phyloP scores from a whole-genome alignment of 2,113 vertebrate genomes.

The Xenus cinereus region DNA sequence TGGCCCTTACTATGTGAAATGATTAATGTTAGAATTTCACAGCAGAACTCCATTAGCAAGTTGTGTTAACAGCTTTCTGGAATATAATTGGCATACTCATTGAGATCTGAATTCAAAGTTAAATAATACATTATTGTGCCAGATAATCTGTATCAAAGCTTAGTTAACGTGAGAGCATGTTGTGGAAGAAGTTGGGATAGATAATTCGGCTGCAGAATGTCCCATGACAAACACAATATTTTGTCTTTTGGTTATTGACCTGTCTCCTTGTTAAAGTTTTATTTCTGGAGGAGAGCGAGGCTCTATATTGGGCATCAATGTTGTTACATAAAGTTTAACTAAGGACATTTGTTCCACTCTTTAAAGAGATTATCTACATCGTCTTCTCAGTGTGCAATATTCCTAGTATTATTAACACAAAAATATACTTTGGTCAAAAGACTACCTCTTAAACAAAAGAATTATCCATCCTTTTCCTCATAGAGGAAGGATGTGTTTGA shows the following conservation, averaged over 20 bases:
- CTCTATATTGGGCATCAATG: neutral
- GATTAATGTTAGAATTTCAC: neutral
- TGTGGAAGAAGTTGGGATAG: neutral
- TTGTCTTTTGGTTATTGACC: neutral
- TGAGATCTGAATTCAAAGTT: neutral
- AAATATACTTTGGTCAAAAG: neutral
- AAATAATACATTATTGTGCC: neutral
- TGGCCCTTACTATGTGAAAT: neutral
- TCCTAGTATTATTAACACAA: neutral
- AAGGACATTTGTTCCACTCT: neutral
- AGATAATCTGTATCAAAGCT: neutral
- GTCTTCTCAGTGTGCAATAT: neutral
- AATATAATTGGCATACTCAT: neutral
- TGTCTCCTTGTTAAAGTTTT: neutral
- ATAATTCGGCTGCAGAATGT: neutral
- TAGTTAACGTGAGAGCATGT: neutral
- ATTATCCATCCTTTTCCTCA: neutral
- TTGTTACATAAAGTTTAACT: neutral
- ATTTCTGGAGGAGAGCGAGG: neutral
- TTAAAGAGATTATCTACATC: neutral
- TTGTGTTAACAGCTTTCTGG: constrained; percentile 13
- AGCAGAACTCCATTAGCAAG: constrained; percentile 20
- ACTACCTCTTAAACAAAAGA: neutral
- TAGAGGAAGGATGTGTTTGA: neutral
- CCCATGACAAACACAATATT: neutral